Base-by-base conservation (phyloP, 2,888 invertebrate genomes). In the Pterostichus niger region DNA sequence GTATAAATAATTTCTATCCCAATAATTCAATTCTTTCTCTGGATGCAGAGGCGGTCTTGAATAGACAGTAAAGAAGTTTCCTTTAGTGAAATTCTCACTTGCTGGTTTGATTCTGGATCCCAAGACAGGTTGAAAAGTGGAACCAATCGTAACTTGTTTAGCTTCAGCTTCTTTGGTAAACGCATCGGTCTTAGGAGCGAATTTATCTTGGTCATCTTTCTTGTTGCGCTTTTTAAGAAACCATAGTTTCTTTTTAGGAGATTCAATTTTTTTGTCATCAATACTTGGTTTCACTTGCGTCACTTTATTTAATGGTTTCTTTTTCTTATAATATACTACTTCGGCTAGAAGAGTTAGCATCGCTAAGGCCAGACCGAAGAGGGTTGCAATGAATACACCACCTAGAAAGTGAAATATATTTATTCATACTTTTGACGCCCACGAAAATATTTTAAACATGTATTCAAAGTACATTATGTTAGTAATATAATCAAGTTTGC, bases 301-400 rank as follows among this genome's bases (percentile, higher is more conserved):
- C 1, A 88, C 79, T 17, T 86, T 87, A 85, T 89, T 90, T 44
- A 90, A 91, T 83, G 89, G 91, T 76, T 91, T 91, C 86, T 93
- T 93, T 0, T 92, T 88, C 84, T 93, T 93, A 88, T 96, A 96
- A 87, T 96, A 96, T 83, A 96, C 91, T 0, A 97, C 95, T 89
- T 97, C 97, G 86, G 94, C 94, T 0, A 93, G 95, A 15, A 98
- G 89, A 0, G 97, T 96, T 0, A 96, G 88, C 95, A 97, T 96
- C 0, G 97, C 97, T 77, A 97, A 88, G 0, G 95, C 94, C 2
- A 97, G 89, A 0, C 97, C 97, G 87, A 96, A 95, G 0, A 97
- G 90, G 0, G 97, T 97, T 0, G 97, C 97, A 85, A 97, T 97
- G 87, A 97, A 97, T 0, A 97, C 97, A 0, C 97, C 97, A 75